These are phyloP conservation scores for Ochropleura leucogaster DNA, from an alignment of 2,888 invertebrate species.

Conservation along the genomic window DNA sequence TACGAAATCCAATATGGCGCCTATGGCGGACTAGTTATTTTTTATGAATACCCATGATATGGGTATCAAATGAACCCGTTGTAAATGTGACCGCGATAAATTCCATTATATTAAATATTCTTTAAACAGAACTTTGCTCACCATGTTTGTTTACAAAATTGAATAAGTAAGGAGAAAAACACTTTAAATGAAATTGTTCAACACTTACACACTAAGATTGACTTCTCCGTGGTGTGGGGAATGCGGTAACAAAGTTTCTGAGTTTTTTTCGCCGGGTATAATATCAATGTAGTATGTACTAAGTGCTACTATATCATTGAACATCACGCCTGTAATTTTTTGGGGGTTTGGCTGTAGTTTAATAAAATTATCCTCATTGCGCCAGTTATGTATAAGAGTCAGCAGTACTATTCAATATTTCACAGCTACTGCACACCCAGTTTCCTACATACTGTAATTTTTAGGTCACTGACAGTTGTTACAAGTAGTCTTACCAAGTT, in stretches of 20 bases:
- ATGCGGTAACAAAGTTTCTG: constrained; percentile 52
- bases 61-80: neutral
- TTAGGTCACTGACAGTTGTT: too few species aligned
- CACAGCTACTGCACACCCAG: too few species aligned
- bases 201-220: constrained; percentile 70
- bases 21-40: too few species aligned
- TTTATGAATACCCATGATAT: too few species aligned
- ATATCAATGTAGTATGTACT: constrained; percentile 33
- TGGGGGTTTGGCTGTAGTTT: too few species aligned
- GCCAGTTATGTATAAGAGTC: neutral
- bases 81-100: neutral
- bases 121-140: neutral
- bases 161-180: constrained; percentile 1
- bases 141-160: constrained; percentile 26
- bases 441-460: too few species aligned
- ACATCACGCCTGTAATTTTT: neutral
- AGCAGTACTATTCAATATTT: neutral
- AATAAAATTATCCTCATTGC: neutral
- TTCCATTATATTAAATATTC: neutral
- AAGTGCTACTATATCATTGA: constrained; percentile 7
- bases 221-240: constrained; percentile 59
- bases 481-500: too few species aligned
- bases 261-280: neutral
- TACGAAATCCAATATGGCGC: too few species aligned
- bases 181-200: constrained; percentile 73